Conservation (phyloP, 1,140 invertebrate genomes). For the Apis laboriosa region DNA sequence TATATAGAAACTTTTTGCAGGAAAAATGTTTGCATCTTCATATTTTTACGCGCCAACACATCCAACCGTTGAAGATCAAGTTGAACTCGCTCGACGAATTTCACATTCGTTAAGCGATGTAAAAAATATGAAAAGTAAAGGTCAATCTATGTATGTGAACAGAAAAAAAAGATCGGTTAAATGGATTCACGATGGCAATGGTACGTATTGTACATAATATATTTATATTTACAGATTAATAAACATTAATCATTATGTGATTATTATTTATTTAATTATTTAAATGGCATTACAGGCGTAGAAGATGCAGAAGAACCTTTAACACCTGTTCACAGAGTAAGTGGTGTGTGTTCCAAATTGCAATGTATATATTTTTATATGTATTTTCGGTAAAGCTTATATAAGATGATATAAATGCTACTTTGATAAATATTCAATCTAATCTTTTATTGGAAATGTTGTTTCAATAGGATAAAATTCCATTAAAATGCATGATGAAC, state of each 20-base stretch:
- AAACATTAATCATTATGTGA: not conserved
- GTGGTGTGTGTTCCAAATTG: slow-evolving; percentile 25
- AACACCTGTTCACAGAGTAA: slow-evolving; percentile 71
- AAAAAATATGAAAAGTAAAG: slow-evolving; percentile 94
- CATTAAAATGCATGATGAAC: slow-evolving; percentile 90
- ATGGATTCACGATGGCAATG: slow-evolving; percentile 95
- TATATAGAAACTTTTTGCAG: slow-evolving; percentile 80
- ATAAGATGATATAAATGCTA: not conserved
- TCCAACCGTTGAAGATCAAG: slow-evolving; percentile 97
- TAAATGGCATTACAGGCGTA: slow-evolving; percentile 63
- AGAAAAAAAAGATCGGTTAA: slow-evolving; percentile 95
- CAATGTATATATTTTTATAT: slow-evolving; percentile 10
- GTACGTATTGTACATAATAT: slow-evolving; percentile 70
- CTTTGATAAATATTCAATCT: not conserved
- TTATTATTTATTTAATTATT: not conserved
- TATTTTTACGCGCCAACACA: slow-evolving; percentile 95
- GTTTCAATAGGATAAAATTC: slow-evolving; percentile 82
- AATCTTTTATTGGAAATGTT: not conserved
- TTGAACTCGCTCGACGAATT: slow-evolving; percentile 93
- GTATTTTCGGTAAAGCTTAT: not conserved
- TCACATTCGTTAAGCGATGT: slow-evolving; percentile 95
- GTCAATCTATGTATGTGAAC: slow-evolving; percentile 97
- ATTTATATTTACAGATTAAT: not conserved
- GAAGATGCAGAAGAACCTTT: slow-evolving; percentile 74
- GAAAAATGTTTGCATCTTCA: slow-evolving; percentile 95